These are phyloP conservation scores for Drosophila pallidifrons DNA, from an alignment of 1,140 invertebrate genomes.

Conservation along the genomic window DNA sequence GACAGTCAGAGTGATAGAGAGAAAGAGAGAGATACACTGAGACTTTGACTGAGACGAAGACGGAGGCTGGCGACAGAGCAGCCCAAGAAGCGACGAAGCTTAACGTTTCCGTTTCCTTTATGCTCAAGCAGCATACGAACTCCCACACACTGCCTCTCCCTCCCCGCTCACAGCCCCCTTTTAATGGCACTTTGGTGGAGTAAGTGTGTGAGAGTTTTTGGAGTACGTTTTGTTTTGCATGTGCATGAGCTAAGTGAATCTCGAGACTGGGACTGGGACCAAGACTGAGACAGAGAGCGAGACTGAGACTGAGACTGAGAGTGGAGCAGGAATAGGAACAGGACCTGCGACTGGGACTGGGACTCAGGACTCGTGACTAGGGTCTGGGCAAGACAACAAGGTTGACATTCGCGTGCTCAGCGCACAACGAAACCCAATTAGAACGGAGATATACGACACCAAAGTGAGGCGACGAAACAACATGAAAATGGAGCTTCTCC, in stretches of 20 bases:
- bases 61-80: slow-evolving; percentile 48
- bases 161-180: slow-evolving; percentile 49
- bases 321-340: slow-evolving; percentile 1
- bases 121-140: slow-evolving; percentile 68
- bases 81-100: slow-evolving; percentile 81
- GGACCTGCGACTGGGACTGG: slow-evolving; percentile 14
- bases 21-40: neutral
- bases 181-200: slow-evolving; percentile 62
- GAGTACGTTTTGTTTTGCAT: slow-evolving; percentile 70
- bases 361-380: slow-evolving; percentile 1
- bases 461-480: slow-evolving; percentile 81
- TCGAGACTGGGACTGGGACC: slow-evolving; percentile 39
- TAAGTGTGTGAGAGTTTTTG: slow-evolving; percentile 37
- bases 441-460: slow-evolving; percentile 80
- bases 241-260: slow-evolving; percentile 81
- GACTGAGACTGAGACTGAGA: slow-evolving; percentile 2
- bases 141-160: slow-evolving; percentile 10
- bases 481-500: slow-evolving; percentile 72
- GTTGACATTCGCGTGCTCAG: slow-evolving; percentile 78
- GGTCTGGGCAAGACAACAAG: slow-evolving; percentile 54
- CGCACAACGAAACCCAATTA: slow-evolving; percentile 82
- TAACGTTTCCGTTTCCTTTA: slow-evolving; percentile 80
- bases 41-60: slow-evolving; percentile 12
- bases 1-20: neutral
- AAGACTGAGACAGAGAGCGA: neutral